Evolutionary conservation across 2,888 invertebrate species (phyloP).

Genomic region (Xestoiulus laeticollis): DNA sequence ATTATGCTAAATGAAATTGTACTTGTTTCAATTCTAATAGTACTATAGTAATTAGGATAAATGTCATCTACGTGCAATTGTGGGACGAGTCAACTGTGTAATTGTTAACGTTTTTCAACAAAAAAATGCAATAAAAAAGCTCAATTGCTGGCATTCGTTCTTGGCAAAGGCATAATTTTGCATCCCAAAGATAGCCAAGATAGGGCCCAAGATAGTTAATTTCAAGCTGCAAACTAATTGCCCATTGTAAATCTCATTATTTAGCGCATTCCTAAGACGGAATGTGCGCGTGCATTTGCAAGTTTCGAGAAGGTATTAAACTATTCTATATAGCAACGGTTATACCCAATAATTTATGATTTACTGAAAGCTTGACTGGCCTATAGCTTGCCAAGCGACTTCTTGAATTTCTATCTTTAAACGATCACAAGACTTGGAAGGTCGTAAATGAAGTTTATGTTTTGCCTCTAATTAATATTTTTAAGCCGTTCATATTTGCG

Average conservation of each 20-base stretch:
- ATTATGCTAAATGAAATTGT: no score
- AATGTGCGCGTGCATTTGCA: constrained; percentile 17
- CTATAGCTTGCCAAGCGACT: constrained; percentile 21
- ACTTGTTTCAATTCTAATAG: no score
- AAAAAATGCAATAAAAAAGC: background rate
- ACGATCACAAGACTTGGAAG: constrained; percentile 4
- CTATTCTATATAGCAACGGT: background rate
- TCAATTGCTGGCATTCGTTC: background rate
- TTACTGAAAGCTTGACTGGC: background rate
- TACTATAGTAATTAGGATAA: no score
- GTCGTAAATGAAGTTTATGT: constrained; percentile 10
- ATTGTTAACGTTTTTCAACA: background rate
- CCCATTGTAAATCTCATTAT: constrained; percentile 32
- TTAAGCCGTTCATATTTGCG: constrained; percentile 13
- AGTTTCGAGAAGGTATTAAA: background rate
- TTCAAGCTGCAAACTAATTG: constrained; percentile 4
- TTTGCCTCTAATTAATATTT: constrained; percentile 23
- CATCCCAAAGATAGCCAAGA: background rate
- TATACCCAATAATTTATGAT: constrained; percentile 37
- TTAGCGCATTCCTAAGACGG: background rate
- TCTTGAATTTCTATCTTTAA: constrained; percentile 34
- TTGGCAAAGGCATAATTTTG: background rate
- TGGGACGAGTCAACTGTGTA: background rate
- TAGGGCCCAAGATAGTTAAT: background rate
- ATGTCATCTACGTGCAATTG: no score